A percentile compares a stretch with the other conserved stretches of the same genome.
Evolutionary conservation across 2,888 invertebrate genomes (phyloP).

Genomic region (Diarsia rubi): DNA sequence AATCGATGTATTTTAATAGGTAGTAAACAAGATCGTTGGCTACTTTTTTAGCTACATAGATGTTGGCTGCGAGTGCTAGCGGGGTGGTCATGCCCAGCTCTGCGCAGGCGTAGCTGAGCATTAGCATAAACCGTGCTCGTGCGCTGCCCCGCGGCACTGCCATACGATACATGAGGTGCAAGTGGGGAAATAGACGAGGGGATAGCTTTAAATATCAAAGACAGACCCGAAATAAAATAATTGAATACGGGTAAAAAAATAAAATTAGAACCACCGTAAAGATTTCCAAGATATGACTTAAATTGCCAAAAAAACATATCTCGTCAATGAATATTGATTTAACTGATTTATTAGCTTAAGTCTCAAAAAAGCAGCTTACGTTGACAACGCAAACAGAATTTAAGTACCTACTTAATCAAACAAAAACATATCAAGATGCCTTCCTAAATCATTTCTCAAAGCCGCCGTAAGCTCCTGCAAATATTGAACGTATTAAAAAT

Average conservation of each 20-base stretch:
- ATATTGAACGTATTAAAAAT: slow-evolving; percentile 57
- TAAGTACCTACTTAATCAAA: slow-evolving; percentile 37
- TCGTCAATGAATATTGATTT: background rate
- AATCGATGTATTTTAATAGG: background rate
- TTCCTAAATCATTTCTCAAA: slow-evolving; percentile 35
- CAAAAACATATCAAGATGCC: slow-evolving; percentile 10
- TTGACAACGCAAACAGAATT: slow-evolving; percentile 28
- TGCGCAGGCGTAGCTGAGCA: slow-evolving; percentile 68
- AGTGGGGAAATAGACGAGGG: slow-evolving; percentile 59
- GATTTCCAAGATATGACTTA: background rate
- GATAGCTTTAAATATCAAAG: slow-evolving; percentile 41
- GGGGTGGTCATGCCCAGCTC: slow-evolving; percentile 81
- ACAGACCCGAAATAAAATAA: slow-evolving; percentile 27
- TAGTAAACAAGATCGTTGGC: slow-evolving; percentile 30
- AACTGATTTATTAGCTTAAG: slow-evolving; percentile 8
- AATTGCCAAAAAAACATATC: background rate
- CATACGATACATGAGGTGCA: slow-evolving; percentile 65
- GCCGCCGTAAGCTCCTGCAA: slow-evolving; percentile 52
- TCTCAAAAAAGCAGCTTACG: slow-evolving; percentile 38
- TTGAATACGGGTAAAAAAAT: background rate
- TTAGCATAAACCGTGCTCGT: slow-evolving; percentile 86
- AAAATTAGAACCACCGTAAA: background rate
- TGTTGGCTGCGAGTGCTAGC: slow-evolving; percentile 63
- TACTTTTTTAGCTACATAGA: slow-evolving; percentile 48
- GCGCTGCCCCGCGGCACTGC: slow-evolving; percentile 71